Evolutionary conservation across 2,888 invertebrate species (phyloP).

Genomic region (Drosophila meridiana): DNA sequence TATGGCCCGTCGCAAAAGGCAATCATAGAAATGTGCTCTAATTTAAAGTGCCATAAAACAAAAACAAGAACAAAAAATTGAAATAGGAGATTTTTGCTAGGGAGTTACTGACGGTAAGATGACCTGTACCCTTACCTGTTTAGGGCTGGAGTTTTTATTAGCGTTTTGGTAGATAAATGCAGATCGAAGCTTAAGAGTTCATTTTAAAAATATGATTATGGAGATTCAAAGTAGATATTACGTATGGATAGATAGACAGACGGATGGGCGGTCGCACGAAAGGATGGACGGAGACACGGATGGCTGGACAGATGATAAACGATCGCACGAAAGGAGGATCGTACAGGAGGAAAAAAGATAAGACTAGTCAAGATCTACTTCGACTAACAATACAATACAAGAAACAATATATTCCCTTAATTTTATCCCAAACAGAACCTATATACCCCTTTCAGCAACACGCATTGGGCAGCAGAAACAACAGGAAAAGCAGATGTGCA

Average conservation of each 20-base stretch:
- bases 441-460: background rate
- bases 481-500: slow-evolving; percentile 43
- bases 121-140: background rate
- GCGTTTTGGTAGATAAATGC: background rate
- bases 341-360: too few relatives aligned
- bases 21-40: slow-evolving; percentile 80
- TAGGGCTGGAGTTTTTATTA: background rate
- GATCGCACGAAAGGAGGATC: too few relatives aligned
- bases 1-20: slow-evolving; percentile 65
- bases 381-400: background rate
- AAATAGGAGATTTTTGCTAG: background rate
- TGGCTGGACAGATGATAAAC: too few relatives aligned
- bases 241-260: too few relatives aligned
- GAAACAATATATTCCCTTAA: too few relatives aligned
- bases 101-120: background rate
- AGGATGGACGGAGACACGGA: too few relatives aligned
- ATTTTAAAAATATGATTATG: too few relatives aligned
- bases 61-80: slow-evolving; percentile 26
- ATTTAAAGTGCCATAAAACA: slow-evolving; percentile 73
- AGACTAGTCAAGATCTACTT: background rate
- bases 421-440: accelerated
- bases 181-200: background rate
- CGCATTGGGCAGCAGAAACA: slow-evolving; percentile 1
- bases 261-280: background rate
- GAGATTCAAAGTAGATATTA: too few relatives aligned